phyloP scores from a whole-genome alignment of 2,888 invertebrate species.

The Sturmia bella region DNA sequence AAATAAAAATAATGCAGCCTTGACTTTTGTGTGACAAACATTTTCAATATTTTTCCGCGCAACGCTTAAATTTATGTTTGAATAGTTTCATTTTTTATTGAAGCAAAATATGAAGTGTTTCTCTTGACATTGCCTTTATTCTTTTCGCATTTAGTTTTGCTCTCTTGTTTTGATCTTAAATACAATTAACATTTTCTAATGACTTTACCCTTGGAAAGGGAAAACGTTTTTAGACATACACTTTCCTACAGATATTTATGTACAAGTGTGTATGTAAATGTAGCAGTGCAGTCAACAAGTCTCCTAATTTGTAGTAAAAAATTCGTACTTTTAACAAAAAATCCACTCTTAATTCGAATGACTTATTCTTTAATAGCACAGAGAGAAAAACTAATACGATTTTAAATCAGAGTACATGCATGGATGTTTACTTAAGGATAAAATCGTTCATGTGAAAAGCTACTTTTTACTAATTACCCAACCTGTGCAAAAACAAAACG shows the following conservation, averaged over 20 bases:
- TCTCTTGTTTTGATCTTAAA: constrained; percentile 51
- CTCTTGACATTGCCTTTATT: constrained; percentile 55
- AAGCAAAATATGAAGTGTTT: constrained; percentile 54
- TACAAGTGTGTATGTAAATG: not conserved
- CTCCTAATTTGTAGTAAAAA: constrained; percentile 2
- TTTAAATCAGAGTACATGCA: too few relatives aligned
- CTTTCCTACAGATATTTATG: too few relatives aligned
- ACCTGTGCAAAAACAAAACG: too few relatives aligned
- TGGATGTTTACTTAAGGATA: too few relatives aligned
- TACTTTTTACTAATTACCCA: too few relatives aligned
- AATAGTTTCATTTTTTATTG: constrained; percentile 20
- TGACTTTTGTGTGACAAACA: constrained; percentile 6
- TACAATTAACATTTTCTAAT: constrained; percentile 61
- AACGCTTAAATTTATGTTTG: constrained; percentile 24
- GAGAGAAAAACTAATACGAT: not conserved
- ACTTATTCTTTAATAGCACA: not conserved
- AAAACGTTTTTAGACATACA: too few relatives aligned
- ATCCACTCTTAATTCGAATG: not conserved
- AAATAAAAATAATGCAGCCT: constrained; percentile 48
- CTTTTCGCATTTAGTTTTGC: constrained; percentile 36
- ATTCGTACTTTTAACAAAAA: constrained; percentile 11
- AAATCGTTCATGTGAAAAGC: too few relatives aligned
- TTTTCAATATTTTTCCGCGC: constrained; percentile 3
- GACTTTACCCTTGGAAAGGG: constrained; percentile 18
- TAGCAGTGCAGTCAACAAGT: not conserved